phyloP scores from a whole-genome alignment of 2,888 invertebrate genomes.

The Timema cristinae region DNA sequence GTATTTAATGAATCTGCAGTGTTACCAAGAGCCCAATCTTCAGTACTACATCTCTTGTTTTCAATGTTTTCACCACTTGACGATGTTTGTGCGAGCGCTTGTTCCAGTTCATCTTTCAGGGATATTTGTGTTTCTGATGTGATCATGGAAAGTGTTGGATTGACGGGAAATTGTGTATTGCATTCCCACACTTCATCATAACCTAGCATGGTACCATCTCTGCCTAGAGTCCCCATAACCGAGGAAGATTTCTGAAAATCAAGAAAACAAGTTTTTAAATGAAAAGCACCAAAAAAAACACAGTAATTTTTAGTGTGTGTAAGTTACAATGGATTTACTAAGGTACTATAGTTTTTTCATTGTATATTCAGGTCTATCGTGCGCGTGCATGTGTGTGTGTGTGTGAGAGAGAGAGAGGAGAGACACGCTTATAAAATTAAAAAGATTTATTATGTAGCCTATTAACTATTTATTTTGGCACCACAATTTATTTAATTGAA shows the following conservation, averaged over 20 bases:
- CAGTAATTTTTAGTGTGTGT: not conserved
- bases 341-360: no score
- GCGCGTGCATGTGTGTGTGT: no score
- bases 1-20: not conserved
- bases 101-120: slow-evolving; percentile 17
- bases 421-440: no score
- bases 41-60: not conserved
- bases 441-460: no score
- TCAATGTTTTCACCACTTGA: not conserved
- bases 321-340: no score
- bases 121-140: slow-evolving; percentile 13
- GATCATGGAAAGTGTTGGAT: not conserved
- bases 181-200: slow-evolving; percentile 38
- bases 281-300: not conserved
- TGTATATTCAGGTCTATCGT: no score
- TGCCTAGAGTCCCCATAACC: slow-evolving; percentile 34
- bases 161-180: slow-evolving; percentile 29
- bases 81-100: not conserved
- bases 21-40: not conserved
- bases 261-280: no score
- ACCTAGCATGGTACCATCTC: slow-evolving; percentile 37
- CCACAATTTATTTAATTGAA: no score
- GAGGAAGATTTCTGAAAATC: no score
- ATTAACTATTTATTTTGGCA: no score
- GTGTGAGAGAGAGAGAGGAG: no score